phyloP scores from a whole-genome alignment of 2,888 invertebrate species.

The Steinernema hermaphroditum region DNA sequence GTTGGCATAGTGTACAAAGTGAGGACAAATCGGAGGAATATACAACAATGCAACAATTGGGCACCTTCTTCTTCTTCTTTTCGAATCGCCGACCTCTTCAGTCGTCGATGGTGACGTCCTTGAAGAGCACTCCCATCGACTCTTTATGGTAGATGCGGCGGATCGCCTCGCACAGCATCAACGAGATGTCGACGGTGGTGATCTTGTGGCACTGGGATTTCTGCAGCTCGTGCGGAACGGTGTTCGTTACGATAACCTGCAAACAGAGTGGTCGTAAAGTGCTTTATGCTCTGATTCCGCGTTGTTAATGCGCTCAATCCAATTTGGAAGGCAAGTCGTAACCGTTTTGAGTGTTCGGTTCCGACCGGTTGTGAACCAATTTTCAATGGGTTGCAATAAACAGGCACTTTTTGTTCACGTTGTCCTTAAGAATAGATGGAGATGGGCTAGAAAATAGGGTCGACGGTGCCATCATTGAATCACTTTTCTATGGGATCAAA shows the following conservation, averaged over 20 bases:
- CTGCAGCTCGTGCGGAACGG: slow-evolving; percentile 95
- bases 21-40: not conserved
- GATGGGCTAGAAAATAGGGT: no score
- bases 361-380: not conserved
- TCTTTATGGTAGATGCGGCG: slow-evolving; percentile 97
- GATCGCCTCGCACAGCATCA: slow-evolving; percentile 91
- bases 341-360: not conserved
- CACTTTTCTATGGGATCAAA: no score
- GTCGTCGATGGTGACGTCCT: slow-evolving; percentile 94
- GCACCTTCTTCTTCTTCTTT: not conserved
- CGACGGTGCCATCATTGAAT: no score
- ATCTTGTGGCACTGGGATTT: slow-evolving; percentile 94
- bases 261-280: slow-evolving; percentile 46
- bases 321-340: not conserved
- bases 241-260: slow-evolving; percentile 95
- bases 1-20: slow-evolving; percentile 19
- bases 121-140: slow-evolving; percentile 96
- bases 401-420: no score
- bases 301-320: not conserved
- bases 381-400: no score
- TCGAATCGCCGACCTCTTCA: slow-evolving; percentile 71
- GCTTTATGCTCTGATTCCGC: not conserved
- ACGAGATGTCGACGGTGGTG: slow-evolving; percentile 83
- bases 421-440: no score
- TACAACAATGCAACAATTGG: slow-evolving; percentile 22